Conservation (phyloP, 2,113 vertebrate genomes). For the Brachyhypopomus occidentalis region DNA sequence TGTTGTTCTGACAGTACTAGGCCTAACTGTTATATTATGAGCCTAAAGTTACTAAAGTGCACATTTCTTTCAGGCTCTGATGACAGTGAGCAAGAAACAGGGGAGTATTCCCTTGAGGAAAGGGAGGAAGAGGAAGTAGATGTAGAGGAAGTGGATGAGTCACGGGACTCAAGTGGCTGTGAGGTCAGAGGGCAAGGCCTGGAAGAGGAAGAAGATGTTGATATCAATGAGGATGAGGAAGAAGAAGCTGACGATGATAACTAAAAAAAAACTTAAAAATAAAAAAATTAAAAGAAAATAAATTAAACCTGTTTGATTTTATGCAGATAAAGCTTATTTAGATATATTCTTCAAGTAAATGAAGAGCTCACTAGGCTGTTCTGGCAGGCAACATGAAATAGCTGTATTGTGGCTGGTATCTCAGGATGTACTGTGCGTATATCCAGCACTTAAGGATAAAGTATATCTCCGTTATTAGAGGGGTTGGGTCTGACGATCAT, state of each 20-base stretch:
- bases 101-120: slow-evolving; percentile 56
- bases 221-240: slow-evolving; percentile 51
- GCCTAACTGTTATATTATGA: not conserved
- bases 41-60: not conserved
- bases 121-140: slow-evolving; percentile 61
- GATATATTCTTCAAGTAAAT: slow-evolving; percentile 6
- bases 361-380: slow-evolving; percentile 24
- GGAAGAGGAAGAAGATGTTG: slow-evolving; percentile 58
- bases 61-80: slow-evolving; percentile 65
- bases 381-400: slow-evolving; percentile 15
- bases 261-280: slow-evolving; percentile 36
- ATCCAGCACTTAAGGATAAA: slow-evolving; percentile 7
- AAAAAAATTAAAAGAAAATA: slow-evolving; percentile 48
- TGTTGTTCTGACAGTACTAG: not conserved
- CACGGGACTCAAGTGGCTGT: slow-evolving; percentile 58
- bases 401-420: slow-evolving; percentile 1
- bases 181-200: slow-evolving; percentile 53
- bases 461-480: not conserved
- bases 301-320: slow-evolving; percentile 58
- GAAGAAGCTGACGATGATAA: slow-evolving; percentile 60
- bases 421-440: slow-evolving; percentile 7
- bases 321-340: slow-evolving; percentile 66
- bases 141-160: slow-evolving; percentile 57
- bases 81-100: slow-evolving; percentile 70
- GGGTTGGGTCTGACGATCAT: not conserved